phyloP scores from a whole-genome alignment of 2,797 vertebrate species.

The Limnodromus scolopaceus region DNA sequence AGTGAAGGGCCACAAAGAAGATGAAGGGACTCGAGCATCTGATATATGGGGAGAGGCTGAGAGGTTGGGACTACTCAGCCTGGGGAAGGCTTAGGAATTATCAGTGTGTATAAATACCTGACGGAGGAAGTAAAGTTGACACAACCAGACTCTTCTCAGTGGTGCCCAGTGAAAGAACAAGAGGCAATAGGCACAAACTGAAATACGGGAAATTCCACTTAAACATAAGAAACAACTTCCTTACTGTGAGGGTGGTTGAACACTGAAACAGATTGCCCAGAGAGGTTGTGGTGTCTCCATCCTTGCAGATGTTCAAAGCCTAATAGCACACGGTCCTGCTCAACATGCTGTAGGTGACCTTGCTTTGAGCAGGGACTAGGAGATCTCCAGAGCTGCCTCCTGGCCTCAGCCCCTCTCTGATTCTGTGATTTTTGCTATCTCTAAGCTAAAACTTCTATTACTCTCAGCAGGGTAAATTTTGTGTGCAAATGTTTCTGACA shows the following conservation, averaged over 20 bases:
- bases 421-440: background rate
- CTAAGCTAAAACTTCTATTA: background rate
- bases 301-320: background rate
- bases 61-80: background rate
- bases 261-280: background rate
- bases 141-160: background rate
- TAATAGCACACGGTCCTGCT: rapidly evolving
- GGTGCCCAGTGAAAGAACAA: background rate
- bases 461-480: background rate
- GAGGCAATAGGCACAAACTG: background rate
- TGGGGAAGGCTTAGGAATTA: background rate
- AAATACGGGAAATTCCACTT: background rate
- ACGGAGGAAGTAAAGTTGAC: background rate
- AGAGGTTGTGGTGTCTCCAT: background rate
- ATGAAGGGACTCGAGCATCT: background rate
- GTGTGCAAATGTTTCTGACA: background rate
- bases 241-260: background rate
- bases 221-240: background rate
- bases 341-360: background rate
- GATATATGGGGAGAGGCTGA: background rate
- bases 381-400: background rate
- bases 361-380: background rate
- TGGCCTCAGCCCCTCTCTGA: background rate
- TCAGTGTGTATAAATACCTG: background rate
- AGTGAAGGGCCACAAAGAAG: background rate